These are phyloP conservation scores for Protobothrops flavoviridis DNA, from an alignment of 2,113 vertebrate genomes.

Conservation along the genomic window DNA sequence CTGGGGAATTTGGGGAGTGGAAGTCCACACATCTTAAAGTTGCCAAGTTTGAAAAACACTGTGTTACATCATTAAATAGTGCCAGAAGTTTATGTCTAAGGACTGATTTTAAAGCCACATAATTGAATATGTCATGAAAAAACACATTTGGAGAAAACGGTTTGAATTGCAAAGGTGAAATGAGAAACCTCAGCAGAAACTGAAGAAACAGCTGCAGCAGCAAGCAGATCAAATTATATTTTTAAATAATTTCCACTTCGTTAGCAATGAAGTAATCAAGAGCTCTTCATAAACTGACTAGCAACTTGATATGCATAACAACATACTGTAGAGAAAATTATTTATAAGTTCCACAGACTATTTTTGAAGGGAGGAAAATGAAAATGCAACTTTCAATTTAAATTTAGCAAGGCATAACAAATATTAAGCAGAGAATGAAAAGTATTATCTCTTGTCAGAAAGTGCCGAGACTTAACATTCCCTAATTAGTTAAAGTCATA, in stretches of 20 bases:
- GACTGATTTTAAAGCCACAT: background rate
- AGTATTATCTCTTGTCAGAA: conserved; percentile 35
- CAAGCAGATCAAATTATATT: background rate
- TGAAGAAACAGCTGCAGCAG: background rate
- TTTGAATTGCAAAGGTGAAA: background rate
- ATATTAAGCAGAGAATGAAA: conserved; percentile 24
- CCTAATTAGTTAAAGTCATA: conserved; percentile 54
- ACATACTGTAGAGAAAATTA: background rate
- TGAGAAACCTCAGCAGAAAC: background rate
- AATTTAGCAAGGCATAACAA: conserved; percentile 44
- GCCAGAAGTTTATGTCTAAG: background rate
- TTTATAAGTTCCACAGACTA: background rate
- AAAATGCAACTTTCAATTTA: conserved; percentile 44
- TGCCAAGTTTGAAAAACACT: background rate
- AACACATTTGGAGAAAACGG: background rate
- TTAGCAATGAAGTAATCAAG: background rate
- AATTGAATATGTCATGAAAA: background rate
- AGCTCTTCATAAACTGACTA: background rate
- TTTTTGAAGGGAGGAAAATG: background rate
- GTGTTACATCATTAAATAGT: background rate
- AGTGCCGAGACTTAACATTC: background rate
- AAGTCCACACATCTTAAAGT: background rate
- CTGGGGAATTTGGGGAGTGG: background rate
- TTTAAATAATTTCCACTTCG: conserved; percentile 5
- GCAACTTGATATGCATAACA: conserved; percentile 4